Conservation (phyloP, 2,888 invertebrate species). For the Cacoxenus indagator region DNA sequence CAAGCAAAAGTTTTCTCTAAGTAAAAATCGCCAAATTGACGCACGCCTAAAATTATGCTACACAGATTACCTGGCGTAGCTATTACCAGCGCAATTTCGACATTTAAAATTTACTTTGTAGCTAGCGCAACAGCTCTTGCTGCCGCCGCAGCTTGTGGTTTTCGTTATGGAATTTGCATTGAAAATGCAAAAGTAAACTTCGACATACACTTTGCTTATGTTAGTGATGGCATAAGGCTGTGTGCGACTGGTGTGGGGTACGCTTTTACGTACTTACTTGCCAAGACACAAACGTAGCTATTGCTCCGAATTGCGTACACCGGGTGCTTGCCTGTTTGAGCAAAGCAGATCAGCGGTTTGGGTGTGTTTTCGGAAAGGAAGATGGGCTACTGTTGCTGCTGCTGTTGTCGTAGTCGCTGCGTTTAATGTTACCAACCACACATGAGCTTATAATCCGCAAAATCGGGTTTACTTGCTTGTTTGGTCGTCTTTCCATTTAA, state of each 20-base stretch:
- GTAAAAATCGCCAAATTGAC: background rate
- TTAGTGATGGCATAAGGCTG: too few species aligned
- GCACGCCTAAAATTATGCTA: background rate
- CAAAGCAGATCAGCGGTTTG: background rate
- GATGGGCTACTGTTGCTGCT: background rate
- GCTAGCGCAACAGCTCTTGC: background rate
- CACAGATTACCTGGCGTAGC: background rate
- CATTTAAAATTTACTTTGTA: constrained; percentile 3
- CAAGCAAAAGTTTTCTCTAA: background rate
- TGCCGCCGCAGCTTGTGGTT: background rate
- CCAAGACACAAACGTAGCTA: background rate
- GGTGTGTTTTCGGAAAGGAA: background rate
- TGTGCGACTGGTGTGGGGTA: background rate
- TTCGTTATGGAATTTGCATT: constrained; percentile 3
- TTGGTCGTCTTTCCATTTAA: background rate
- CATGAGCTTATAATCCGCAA: background rate
- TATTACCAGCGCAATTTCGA: background rate
- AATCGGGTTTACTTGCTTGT: background rate
- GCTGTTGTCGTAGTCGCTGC: background rate
- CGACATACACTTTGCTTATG: background rate
- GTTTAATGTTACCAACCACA: constrained; percentile 8
- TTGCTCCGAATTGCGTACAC: background rate
- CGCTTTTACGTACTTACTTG: background rate
- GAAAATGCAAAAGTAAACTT: background rate
- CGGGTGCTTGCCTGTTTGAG: background rate